These are phyloP conservation scores for Acipenser oxyrinchus DNA, from an alignment of 2,797 vertebrate genomes.

Conservation along the genomic window DNA sequence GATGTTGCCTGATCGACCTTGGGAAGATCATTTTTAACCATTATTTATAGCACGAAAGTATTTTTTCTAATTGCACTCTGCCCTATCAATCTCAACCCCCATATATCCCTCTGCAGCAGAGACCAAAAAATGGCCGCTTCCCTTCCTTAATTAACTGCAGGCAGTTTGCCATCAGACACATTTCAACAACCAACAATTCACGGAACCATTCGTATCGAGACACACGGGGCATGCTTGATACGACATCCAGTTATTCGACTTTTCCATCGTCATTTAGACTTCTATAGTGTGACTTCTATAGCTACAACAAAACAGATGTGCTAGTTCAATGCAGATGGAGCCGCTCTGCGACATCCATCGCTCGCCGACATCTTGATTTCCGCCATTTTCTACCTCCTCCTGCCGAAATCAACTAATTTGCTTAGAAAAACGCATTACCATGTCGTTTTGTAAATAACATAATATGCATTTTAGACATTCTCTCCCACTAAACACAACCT, in stretches of 20 bases:
- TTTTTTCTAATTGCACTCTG: not conserved
- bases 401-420: not conserved
- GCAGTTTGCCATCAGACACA: not conserved
- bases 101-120: constrained; percentile 4
- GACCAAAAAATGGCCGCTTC: constrained; percentile 12
- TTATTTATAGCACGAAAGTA: too few species aligned
- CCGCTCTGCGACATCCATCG: constrained; percentile 29
- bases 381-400: constrained; percentile 50
- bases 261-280: too few species aligned
- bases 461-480: constrained; percentile 7
- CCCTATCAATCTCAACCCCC: constrained; percentile 11
- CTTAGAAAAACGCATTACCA: not conserved
- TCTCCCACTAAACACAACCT: constrained; percentile 25
- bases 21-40: too few species aligned
- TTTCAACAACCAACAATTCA: not conserved
- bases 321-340: constrained; percentile 7
- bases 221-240: constrained; percentile 20
- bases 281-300: too few species aligned
- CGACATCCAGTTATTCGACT: constrained; percentile 44
- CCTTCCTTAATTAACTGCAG: constrained; percentile 3
- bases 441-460: not conserved
- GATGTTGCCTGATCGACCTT: too few species aligned
- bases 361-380: constrained; percentile 58
- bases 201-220: constrained; percentile 13
- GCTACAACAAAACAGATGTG: too few species aligned